Conservation (phyloP, 2,797 vertebrate species). For the Lepilemur septentrionalis region DNA sequence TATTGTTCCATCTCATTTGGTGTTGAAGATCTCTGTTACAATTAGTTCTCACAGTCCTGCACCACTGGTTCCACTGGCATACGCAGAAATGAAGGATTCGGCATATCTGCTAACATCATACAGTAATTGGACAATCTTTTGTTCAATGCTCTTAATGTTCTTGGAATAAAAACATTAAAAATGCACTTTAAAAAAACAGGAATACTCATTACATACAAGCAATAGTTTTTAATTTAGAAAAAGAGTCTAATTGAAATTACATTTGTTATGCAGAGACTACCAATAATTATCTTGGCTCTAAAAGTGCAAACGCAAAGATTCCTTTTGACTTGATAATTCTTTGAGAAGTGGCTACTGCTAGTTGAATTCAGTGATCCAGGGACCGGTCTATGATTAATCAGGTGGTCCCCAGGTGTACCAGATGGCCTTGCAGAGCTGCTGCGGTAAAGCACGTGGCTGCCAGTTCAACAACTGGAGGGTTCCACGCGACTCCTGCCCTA, state of each 20-base stretch:
- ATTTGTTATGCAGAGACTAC: conserved; percentile 63
- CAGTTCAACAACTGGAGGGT: not conserved
- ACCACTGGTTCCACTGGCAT: not conserved
- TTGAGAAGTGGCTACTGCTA: conserved; percentile 5
- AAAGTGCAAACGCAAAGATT: conserved; percentile 38
- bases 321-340: conserved; percentile 60
- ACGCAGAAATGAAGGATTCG: conserved; percentile 29
- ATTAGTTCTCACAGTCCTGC: not conserved
- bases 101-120: conserved; percentile 53
- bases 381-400: not conserved
- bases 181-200: conserved; percentile 46
- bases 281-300: conserved; percentile 63
- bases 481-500: not conserved
- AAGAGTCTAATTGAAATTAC: conserved; percentile 74
- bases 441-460: not conserved
- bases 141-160: conserved; percentile 55
- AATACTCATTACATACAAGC: conserved; percentile 66
- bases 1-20: not conserved
- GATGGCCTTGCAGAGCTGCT: not conserved
- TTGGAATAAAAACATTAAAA: conserved; percentile 72
- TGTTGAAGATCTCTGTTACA: not conserved
- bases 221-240: conserved; percentile 80
- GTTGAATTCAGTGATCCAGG: conserved; percentile 39
- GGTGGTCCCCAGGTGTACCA: not conserved
- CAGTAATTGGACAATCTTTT: conserved; percentile 70